These are phyloP conservation scores for Montipora foliosa DNA, from an alignment of 64 coral and sea anemone genomes.

Conservation along the genomic window DNA sequence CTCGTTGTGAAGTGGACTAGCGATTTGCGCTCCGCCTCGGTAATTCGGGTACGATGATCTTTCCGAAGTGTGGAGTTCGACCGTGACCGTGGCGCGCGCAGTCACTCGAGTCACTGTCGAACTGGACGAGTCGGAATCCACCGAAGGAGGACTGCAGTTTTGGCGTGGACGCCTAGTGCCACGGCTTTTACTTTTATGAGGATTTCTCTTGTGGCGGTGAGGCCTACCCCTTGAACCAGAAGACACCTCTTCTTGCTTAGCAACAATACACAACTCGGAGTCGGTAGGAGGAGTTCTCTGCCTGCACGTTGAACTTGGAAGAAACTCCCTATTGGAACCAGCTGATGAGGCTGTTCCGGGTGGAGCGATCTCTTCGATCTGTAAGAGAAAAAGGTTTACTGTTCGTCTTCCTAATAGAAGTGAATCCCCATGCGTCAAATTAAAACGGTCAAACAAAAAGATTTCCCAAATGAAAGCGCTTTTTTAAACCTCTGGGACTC, in stretches of 20 bases:
- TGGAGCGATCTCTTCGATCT: constrained; percentile 76
- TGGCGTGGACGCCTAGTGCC: background rate
- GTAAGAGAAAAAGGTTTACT: background rate
- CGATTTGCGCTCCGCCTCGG: constrained; percentile 13
- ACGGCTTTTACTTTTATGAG: constrained; percentile 17
- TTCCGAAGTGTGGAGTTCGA: constrained; percentile 67
- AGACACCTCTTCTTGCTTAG: constrained; percentile 20
- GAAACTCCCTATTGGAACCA: constrained; percentile 78
- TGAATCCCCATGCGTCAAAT: too few relatives aligned
- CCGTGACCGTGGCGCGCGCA: constrained; percentile 90
- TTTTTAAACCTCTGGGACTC: too few relatives aligned
- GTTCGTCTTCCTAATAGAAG: too few relatives aligned
- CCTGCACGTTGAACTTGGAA: constrained; percentile 74
- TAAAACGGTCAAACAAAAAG: too few relatives aligned
- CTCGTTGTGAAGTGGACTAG: background rate
- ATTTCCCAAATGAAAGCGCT: too few relatives aligned
- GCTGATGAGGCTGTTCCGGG: constrained; percentile 78
- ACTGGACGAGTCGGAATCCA: constrained; percentile 89
- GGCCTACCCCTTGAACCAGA: background rate
- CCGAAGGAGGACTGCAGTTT: background rate
- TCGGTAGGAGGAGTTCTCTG: constrained; percentile 77
- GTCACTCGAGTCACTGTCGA: constrained; percentile 90
- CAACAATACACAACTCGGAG: constrained; percentile 73
- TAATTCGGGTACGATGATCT: constrained; percentile 26
- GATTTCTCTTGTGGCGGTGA: constrained; percentile 40